Conservation (phyloP, 2,797 vertebrate genomes). For the Microcaecilia unicolor region DNA sequence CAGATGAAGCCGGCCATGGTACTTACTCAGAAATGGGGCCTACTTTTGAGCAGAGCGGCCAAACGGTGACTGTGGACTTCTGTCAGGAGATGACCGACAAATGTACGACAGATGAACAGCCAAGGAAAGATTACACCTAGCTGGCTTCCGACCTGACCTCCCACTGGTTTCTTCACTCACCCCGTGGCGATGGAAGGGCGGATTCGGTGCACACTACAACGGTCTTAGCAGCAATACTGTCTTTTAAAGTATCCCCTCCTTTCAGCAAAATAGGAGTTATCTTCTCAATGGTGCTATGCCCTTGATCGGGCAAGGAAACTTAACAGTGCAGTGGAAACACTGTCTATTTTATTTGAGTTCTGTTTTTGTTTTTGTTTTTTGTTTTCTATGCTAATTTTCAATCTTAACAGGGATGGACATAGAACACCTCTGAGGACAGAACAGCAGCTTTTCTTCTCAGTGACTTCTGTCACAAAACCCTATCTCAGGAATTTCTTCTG, state of each 20-base stretch:
- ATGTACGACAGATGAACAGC: conserved; percentile 96
- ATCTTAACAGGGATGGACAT: conserved; percentile 74
- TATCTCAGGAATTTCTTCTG: conserved; percentile 98
- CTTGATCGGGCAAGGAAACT: conserved; percentile 67
- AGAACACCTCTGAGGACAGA: conserved; percentile 90
- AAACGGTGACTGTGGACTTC: conserved; percentile 95
- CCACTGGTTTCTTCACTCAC: conserved; percentile 66
- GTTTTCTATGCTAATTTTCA: conserved; percentile 70
- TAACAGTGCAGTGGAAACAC: conserved; percentile 69
- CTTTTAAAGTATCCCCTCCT: conserved; percentile 81
- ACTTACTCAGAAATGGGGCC: conserved; percentile 67
- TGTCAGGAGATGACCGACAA: conserved; percentile 99
- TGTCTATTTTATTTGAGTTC: conserved; percentile 65
- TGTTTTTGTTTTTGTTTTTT: conserved; percentile 3
- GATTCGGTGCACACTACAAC: conserved; percentile 95
- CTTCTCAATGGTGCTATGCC: conserved; percentile 91
- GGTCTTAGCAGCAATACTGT: conserved; percentile 99
- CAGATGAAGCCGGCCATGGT: conserved; percentile 58
- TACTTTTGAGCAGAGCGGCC: conserved; percentile 75
- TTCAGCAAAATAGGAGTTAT: conserved; percentile 73
- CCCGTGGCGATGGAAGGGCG: conserved; percentile 61
- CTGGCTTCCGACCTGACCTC: conserved; percentile 44
- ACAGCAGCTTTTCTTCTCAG: conserved; percentile 81
- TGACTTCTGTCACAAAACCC: conserved; percentile 92
- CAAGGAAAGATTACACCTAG: conserved; percentile 87